phyloP scores from a whole-genome alignment of 2,797 vertebrate species.

The Nannoperca australis region DNA sequence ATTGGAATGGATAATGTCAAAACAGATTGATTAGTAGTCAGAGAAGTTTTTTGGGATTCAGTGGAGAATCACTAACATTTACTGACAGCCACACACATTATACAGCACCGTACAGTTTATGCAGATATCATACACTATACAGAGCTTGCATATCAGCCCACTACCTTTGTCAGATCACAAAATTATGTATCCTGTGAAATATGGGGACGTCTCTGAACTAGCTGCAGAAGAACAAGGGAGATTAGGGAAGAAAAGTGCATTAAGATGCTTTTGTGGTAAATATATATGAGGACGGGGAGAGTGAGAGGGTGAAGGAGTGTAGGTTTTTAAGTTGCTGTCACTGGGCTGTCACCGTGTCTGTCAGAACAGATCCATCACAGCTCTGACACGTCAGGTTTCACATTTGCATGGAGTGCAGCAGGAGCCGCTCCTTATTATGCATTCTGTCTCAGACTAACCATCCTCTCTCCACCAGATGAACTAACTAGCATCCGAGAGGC shows the following conservation, averaged over 20 bases:
- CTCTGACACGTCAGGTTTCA: slow-evolving; percentile 79
- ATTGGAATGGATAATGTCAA: slow-evolving; percentile 13
- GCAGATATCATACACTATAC: slow-evolving; percentile 39
- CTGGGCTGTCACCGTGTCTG: slow-evolving; percentile 84
- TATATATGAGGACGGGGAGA: slow-evolving; percentile 66
- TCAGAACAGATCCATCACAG: slow-evolving; percentile 86
- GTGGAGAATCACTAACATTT: slow-evolving; percentile 31
- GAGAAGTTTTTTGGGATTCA: slow-evolving; percentile 13
- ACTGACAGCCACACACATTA: slow-evolving; percentile 45
- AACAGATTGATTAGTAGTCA: slow-evolving; percentile 24
- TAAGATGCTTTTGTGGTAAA: slow-evolving; percentile 77
- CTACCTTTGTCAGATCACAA: slow-evolving; percentile 72
- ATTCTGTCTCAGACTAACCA: slow-evolving; percentile 78
- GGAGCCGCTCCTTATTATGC: slow-evolving; percentile 75
- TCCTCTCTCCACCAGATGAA: slow-evolving; percentile 58
- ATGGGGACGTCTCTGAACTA: slow-evolving; percentile 63
- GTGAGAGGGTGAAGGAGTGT: slow-evolving; percentile 58
- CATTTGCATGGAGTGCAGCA: slow-evolving; percentile 84
- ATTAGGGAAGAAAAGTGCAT: slow-evolving; percentile 78
- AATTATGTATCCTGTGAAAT: slow-evolving; percentile 67
- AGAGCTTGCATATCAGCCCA: slow-evolving; percentile 51
- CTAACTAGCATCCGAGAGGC: slow-evolving; percentile 73
- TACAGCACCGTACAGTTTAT: slow-evolving; percentile 36
- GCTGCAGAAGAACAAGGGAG: slow-evolving; percentile 65
- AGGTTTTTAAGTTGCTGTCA: slow-evolving; percentile 84